Evolutionary conservation across 2,797 vertebrate genomes (phyloP).

Genomic region (Melanotaenia trifasciata): DNA sequence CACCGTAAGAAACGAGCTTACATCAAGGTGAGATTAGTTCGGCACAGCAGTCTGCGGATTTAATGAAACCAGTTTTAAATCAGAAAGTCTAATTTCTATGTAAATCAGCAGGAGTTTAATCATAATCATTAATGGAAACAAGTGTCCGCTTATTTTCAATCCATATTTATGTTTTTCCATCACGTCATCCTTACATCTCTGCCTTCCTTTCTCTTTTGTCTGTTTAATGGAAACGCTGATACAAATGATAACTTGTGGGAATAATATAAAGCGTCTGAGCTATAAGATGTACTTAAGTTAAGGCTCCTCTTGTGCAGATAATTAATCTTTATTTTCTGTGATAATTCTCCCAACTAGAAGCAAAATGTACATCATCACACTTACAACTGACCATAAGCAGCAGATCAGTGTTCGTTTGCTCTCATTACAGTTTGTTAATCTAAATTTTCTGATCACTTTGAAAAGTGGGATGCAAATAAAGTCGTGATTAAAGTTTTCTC

Average conservation of each 20-base stretch:
- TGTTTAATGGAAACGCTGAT: not conserved
- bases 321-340: not conserved
- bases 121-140: slow-evolving; percentile 29
- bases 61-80: slow-evolving; percentile 46
- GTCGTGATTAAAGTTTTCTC: too few species aligned
- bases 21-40: slow-evolving; percentile 49
- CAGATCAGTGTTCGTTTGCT: too few species aligned
- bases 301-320: too few species aligned
- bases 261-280: not conserved
- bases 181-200: not conserved
- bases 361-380: too few species aligned
- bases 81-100: slow-evolving; percentile 55
- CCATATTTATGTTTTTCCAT: slow-evolving; percentile 11
- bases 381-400: too few species aligned
- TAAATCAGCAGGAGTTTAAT: slow-evolving; percentile 52
- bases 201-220: not conserved
- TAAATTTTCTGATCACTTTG: too few species aligned
- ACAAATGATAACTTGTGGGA: not conserved
- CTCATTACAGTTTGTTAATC: too few species aligned
- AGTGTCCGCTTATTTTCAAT: slow-evolving; percentile 11
- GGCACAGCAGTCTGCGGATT: slow-evolving; percentile 34
- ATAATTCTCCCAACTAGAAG: not conserved
- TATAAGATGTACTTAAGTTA: not conserved
- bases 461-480: too few species aligned
- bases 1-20: slow-evolving; percentile 22